Evolutionary conservation across 64 coral and sea anemone genomes (phyloP), one percentile per base, ranked within the genome.

Genomic region (Acropora tenuis): DNA sequence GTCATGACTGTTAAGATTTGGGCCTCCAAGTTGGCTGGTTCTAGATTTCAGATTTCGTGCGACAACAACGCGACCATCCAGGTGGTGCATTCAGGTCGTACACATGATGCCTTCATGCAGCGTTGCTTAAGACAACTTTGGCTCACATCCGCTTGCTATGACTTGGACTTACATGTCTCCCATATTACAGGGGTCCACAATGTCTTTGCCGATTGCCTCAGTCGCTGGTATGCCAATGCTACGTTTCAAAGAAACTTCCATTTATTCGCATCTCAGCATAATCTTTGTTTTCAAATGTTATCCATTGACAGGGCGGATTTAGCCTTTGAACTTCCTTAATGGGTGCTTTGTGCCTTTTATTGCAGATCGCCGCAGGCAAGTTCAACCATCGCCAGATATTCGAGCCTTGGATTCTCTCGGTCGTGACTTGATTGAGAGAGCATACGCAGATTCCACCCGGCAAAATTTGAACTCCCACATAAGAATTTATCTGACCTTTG

Each of bases 121-220:
- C 79, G 43, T 17, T 90, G 78, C 47, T 80, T 90, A 44, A 45
- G 89, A 66, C 57, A 89, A 47, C 75, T 89, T n/a, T 89, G 63
- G 88, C 15, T 89, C 42, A 66, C 60, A 5, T 42, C 76, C 2
- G 76, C 88, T 80, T 40, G 76, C 6, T 90, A 67, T 41, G 88
- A 90, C 50, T 58, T 90, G 4, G 60, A 90, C n/a, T 67, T 90
- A 67, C 75, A 65, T 18, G 76, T 67, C 47, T 15, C 55, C 18
- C 88, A 90, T 71, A 90, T 90, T 20, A 10, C 58, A 8, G 88
- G 77, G 61, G 19, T 49, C 7, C 88, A 90, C 55, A 80, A 90
- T 77, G 45, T 48, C 43, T 78, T 79, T 47, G 75, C 76, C 16
- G 75, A 83, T 50, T 90, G 78, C 52, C 68, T 90, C 1, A 90